A percentile compares a stretch with the other conserved stretches of the same genome.
Evolutionary conservation across 2,797 vertebrate species (phyloP).

Genomic region (Microctenopoma lineatum): DNA sequence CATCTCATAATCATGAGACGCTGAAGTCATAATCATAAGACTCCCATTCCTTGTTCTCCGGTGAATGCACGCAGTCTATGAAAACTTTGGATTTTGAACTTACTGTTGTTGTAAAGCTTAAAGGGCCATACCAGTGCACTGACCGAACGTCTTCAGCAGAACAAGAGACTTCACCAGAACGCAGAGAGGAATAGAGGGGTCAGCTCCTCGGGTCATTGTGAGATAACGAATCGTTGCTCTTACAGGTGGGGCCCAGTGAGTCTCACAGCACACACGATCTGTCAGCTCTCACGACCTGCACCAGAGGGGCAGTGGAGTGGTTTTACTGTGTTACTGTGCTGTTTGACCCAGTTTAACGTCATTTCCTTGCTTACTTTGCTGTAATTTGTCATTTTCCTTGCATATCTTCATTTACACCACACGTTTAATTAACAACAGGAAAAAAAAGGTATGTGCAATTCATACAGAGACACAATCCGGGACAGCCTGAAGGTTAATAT

Average conservation of each 20-base stretch:
- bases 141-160: too few relatives aligned
- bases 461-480: slow-evolving; percentile 50
- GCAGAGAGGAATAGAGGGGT: too few relatives aligned
- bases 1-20: neutral
- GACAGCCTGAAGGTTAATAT: slow-evolving; percentile 44
- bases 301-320: too few relatives aligned
- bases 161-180: too few relatives aligned
- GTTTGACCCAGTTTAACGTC: slow-evolving; percentile 5
- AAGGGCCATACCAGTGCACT: neutral
- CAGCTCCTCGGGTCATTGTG: too few relatives aligned
- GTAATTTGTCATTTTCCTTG: slow-evolving; percentile 24
- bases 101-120: neutral
- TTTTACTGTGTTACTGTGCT: too few relatives aligned
- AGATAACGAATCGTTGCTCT: too few relatives aligned
- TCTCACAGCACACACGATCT: too few relatives aligned
- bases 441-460: slow-evolving; percentile 15
- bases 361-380: neutral
- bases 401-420: slow-evolving; percentile 27
- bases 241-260: too few relatives aligned
- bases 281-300: too few relatives aligned
- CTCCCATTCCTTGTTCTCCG: neutral
- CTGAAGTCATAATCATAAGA: neutral
- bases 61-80: neutral
- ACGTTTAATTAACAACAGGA: slow-evolving; percentile 26
- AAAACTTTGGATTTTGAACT: neutral